These are phyloP conservation scores for Poecilia picta DNA, from an alignment of 2,797 vertebrate species.

Conservation along the genomic window DNA sequence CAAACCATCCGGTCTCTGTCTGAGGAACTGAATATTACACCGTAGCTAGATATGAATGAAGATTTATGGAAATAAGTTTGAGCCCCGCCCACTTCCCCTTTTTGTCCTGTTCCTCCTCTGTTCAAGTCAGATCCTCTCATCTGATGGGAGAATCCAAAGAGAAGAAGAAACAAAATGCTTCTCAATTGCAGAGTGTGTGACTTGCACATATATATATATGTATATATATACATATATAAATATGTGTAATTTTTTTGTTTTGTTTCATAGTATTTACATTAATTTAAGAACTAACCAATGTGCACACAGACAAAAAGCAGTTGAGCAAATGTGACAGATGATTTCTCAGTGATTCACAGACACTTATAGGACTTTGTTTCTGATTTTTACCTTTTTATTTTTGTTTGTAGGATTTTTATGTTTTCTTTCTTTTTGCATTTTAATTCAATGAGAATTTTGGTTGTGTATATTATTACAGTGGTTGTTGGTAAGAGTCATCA, in stretches of 20 bases:
- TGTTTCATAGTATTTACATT: constrained; percentile 91
- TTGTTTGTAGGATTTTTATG: constrained; percentile 87
- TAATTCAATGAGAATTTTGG: constrained; percentile 79
- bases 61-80: constrained; percentile 26
- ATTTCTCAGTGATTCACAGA: constrained; percentile 44
- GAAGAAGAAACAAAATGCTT: constrained; percentile 80
- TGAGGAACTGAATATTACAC: constrained; percentile 39
- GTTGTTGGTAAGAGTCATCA: constrained; percentile 88
- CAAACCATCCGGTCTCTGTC: constrained; percentile 50
- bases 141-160: constrained; percentile 80
- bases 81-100: constrained; percentile 9
- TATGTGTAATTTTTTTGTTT: constrained; percentile 20
- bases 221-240: too few relatives aligned
- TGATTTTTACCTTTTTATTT: constrained; percentile 87
- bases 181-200: constrained; percentile 87
- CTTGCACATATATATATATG: constrained; percentile 60
- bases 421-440: constrained; percentile 80
- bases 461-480: constrained; percentile 86
- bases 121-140: constrained; percentile 42
- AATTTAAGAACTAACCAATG: constrained; percentile 91
- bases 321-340: constrained; percentile 60
- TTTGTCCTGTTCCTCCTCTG: constrained; percentile 2
- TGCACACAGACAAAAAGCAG: constrained; percentile 68
- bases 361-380: constrained; percentile 80
- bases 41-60: constrained; percentile 34